Conservation (phyloP, 2,113 vertebrate species). For the Corythoichthys haematopterus region DNA sequence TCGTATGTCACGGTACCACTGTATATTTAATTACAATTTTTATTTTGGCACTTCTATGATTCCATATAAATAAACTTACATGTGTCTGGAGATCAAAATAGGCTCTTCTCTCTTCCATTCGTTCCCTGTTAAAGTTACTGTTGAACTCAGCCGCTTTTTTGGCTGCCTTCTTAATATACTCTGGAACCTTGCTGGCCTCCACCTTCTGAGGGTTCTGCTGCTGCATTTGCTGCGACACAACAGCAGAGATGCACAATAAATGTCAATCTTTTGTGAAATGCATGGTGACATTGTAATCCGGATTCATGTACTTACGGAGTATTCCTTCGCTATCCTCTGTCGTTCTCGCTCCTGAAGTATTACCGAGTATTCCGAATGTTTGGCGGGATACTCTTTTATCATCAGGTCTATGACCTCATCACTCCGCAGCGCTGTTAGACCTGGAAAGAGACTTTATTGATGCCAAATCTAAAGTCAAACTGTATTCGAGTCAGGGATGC, state of each 20-base stretch:
- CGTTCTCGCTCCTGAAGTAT: slow-evolving; percentile 94
- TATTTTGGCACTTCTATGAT: too few species aligned
- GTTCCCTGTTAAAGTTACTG: slow-evolving; percentile 92
- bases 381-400: slow-evolving; percentile 97
- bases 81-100: slow-evolving; percentile 98
- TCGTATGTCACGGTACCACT: too few species aligned
- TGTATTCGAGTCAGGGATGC: background rate
- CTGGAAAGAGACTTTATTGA: slow-evolving; percentile 56
- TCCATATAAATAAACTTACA: slow-evolving; percentile 64
- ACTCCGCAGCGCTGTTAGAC: slow-evolving; percentile 91
- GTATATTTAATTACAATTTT: too few species aligned
- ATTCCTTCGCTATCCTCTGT: slow-evolving; percentile 94
- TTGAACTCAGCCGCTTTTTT: slow-evolving; percentile 97
- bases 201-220: slow-evolving; percentile 96
- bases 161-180: slow-evolving; percentile 98
- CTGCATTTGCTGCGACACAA: slow-evolving; percentile 86
- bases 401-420: slow-evolving; percentile 98
- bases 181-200: slow-evolving; percentile 96
- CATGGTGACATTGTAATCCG: background rate
- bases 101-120: slow-evolving; percentile 95
- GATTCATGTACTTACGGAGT: slow-evolving; percentile 81
- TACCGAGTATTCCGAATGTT: slow-evolving; percentile 94
- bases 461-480: background rate
- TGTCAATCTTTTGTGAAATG: background rate
- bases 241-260: background rate